Conservation (phyloP, 1,140 invertebrate species). For the Drosophila insularis region DNA sequence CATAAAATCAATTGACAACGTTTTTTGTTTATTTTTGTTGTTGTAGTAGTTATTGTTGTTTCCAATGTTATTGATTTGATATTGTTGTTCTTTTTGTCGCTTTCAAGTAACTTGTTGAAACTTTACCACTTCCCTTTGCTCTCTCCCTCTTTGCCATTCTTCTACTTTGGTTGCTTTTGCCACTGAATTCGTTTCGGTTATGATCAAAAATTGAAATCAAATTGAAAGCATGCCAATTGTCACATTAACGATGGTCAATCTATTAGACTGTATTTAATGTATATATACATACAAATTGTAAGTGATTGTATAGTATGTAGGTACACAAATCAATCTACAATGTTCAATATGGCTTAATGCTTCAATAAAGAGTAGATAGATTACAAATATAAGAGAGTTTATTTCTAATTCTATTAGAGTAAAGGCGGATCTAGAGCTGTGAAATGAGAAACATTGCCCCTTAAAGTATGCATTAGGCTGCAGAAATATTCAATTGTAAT, state of each 20-base stretch:
- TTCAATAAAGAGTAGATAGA: background rate
- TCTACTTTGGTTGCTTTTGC: constrained; percentile 18
- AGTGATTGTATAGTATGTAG: background rate
- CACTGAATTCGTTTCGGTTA: constrained; percentile 62
- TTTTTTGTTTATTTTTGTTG: constrained; percentile 29
- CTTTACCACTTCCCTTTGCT: constrained; percentile 9
- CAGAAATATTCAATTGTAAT: no score
- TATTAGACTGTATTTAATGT: constrained; percentile 46
- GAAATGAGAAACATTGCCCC: no score
- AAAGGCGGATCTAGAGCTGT: no score
- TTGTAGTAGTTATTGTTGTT: constrained; percentile 17
- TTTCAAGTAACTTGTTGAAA: constrained; percentile 33
- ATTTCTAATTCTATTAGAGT: no score
- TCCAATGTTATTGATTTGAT: background rate
- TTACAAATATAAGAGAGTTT: no score
- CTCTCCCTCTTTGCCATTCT: constrained; percentile 17
- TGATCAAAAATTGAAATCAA: constrained; percentile 26
- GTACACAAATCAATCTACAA: background rate
- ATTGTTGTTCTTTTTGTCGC: constrained; percentile 18
- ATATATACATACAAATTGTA: background rate
- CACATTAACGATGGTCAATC: constrained; percentile 68
- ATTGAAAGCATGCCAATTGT: constrained; percentile 70
- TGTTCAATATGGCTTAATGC: background rate
- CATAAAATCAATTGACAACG: constrained; percentile 81
- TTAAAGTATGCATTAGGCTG: no score